These are phyloP conservation scores for Lathronympha strigana DNA, from an alignment of 2,888 invertebrate species.

Conservation along the genomic window DNA sequence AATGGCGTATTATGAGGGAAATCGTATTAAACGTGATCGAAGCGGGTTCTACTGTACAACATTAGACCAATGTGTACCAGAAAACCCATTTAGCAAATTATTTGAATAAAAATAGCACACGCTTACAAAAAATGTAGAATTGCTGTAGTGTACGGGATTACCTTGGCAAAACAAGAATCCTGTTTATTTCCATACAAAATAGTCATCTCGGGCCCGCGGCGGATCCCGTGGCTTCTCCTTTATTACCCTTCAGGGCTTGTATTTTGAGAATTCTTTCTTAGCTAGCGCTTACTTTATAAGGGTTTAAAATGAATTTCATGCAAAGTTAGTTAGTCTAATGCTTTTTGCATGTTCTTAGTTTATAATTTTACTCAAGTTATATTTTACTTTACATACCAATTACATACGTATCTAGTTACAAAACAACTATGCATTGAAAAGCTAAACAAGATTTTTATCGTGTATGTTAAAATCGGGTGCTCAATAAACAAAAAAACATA, in stretches of 20 bases:
- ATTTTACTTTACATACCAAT: no score
- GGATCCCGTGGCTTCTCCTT: slow-evolving; percentile 34
- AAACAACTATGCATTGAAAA: no score
- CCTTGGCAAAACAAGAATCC: slow-evolving; percentile 38
- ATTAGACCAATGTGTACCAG: neutral
- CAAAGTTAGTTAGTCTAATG: slow-evolving; percentile 7
- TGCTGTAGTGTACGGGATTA: slow-evolving; percentile 39
- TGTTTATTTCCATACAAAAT: slow-evolving; percentile 42
- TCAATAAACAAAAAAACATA: no score
- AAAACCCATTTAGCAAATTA: neutral
- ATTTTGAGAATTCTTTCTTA: slow-evolving; percentile 32
- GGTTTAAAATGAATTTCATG: slow-evolving; percentile 31
- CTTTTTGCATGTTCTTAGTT: neutral
- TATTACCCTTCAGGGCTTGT: slow-evolving; percentile 37
- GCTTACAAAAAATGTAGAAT: slow-evolving; percentile 30
- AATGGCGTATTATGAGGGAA: no score
- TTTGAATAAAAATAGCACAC: slow-evolving; percentile 11
- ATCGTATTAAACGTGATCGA: no score
- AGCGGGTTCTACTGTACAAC: no score
- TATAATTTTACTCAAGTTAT: no score
- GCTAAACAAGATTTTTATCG: no score
- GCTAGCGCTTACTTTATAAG: slow-evolving; percentile 33
- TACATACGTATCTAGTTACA: no score
- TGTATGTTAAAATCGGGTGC: no score
- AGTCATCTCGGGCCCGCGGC: slow-evolving; percentile 32